Percentiles rank a stretch among this genome's conserved stretches.
Evolutionary conservation across 2,888 invertebrate genomes (phyloP).

Genomic region (Alviniconcha strummeri): DNA sequence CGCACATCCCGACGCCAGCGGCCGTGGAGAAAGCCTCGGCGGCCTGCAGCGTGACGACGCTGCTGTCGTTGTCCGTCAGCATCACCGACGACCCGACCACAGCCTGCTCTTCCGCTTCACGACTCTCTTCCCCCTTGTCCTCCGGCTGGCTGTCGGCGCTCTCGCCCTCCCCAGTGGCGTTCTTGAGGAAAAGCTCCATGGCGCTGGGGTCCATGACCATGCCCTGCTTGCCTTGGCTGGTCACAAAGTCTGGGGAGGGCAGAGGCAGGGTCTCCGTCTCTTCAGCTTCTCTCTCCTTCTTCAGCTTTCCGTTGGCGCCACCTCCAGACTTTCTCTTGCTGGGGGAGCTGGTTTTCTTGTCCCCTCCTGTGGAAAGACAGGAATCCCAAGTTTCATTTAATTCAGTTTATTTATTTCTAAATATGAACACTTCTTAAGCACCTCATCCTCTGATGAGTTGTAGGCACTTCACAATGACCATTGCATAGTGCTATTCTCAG

Average conservation of each 20-base stretch:
- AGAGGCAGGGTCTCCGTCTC: neutral
- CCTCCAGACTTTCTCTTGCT: neutral
- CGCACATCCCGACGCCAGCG: neutral
- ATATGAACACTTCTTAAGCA: neutral
- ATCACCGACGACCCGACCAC: slow-evolving; percentile 18
- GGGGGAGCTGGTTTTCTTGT: slow-evolving; percentile 5
- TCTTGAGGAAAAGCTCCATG: slow-evolving; percentile 34
- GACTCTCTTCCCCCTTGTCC: neutral
- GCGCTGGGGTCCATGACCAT: slow-evolving; percentile 25
- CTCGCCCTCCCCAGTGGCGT: slow-evolving; percentile 18
- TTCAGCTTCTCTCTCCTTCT: neutral
- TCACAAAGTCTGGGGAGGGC: neutral
- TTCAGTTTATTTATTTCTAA: neutral
- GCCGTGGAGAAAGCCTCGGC: slow-evolving; percentile 4
- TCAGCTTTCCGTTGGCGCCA: neutral
- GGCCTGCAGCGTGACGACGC: slow-evolving; percentile 10
- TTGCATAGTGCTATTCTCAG: no score
- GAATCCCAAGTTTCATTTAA: neutral
- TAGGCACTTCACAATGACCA: no score
- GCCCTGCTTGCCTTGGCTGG: slow-evolving; percentile 6
- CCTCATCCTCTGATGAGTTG: no score
- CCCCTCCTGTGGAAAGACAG: neutral
- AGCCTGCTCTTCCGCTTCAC: neutral
- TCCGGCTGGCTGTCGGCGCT: neutral
- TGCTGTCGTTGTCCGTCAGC: slow-evolving; percentile 9